A percentile compares a stretch with the other conserved stretches of the same genome.
phyloP scores from a whole-genome alignment of 2,113 vertebrate genomes.

The Silurus meridionalis region DNA sequence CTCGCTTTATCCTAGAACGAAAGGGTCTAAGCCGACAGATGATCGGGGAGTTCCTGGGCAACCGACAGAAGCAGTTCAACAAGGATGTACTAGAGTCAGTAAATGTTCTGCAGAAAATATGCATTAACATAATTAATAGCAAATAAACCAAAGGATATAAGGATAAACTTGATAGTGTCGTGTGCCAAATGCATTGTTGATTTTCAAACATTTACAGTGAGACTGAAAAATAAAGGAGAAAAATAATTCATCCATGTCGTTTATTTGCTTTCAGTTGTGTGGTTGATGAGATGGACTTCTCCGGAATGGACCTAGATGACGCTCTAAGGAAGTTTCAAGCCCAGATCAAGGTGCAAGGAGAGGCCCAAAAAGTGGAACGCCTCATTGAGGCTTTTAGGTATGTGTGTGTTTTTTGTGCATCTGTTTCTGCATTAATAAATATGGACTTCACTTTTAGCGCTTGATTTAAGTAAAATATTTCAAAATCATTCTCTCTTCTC shows the following conservation, averaged over 20 bases:
- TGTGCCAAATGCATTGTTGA: background rate
- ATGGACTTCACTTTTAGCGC: background rate
- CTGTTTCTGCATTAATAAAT: background rate
- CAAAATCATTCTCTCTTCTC: background rate
- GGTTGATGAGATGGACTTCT: constrained; percentile 96
- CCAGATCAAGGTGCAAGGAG: constrained; percentile 92
- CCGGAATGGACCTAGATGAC: constrained; percentile 91
- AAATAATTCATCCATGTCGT: background rate
- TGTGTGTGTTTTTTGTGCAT: background rate
- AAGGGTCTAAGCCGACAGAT: constrained; percentile 94
- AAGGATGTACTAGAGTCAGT: constrained; percentile 91
- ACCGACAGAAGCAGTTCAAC: constrained; percentile 93
- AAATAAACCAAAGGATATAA: background rate
- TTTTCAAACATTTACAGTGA: background rate
- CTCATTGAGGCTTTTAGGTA: constrained; percentile 96
- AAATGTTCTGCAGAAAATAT: background rate
- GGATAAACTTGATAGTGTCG: background rate
- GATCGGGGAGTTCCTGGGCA: constrained; percentile 96
- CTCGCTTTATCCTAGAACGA: constrained; percentile 92
- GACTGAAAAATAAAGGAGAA: background rate
- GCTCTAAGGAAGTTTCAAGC: constrained; percentile 92
- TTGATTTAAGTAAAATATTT: background rate
- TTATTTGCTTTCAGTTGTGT: constrained; percentile 78
- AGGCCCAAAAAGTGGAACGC: constrained; percentile 92
- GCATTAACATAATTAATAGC: background rate